phyloP scores from a whole-genome alignment of 2,797 vertebrate genomes.

The Pangasius sanitwongsei region DNA sequence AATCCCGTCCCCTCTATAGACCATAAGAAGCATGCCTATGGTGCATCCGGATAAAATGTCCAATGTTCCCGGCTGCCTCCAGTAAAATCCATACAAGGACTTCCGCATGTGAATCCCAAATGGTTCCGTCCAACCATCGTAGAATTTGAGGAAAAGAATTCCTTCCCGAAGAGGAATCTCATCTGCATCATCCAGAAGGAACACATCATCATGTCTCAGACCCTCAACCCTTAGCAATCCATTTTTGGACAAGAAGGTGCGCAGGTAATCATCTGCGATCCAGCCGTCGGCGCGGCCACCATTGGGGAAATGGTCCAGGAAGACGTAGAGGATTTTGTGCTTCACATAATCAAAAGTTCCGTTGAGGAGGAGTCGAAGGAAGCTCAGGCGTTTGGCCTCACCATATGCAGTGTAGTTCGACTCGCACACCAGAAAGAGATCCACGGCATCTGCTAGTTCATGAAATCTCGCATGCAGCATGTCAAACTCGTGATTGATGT shows the following conservation, averaged over 20 bases:
- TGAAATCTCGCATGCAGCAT: slow-evolving; percentile 83
- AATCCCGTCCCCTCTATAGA: slow-evolving; percentile 82
- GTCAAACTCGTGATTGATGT: slow-evolving; percentile 88
- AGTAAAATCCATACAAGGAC: slow-evolving; percentile 86
- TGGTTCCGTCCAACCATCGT: slow-evolving; percentile 84
- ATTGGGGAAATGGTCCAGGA: slow-evolving; percentile 83
- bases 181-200: slow-evolving; percentile 84
- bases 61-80: slow-evolving; percentile 85
- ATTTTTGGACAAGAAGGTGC: slow-evolving; percentile 81
- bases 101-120: slow-evolving; percentile 87
- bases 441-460: slow-evolving; percentile 80
- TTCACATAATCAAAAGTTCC: slow-evolving; percentile 83
- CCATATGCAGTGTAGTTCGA: slow-evolving; percentile 87
- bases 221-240: slow-evolving; percentile 78
- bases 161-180: slow-evolving; percentile 83
- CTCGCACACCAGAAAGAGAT: slow-evolving; percentile 84
- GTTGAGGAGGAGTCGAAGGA: slow-evolving; percentile 79
- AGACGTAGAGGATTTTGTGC: slow-evolving; percentile 84
- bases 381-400: slow-evolving; percentile 76
- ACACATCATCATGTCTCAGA: slow-evolving; percentile 78
- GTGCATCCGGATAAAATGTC: slow-evolving; percentile 85
- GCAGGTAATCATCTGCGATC: slow-evolving; percentile 86
- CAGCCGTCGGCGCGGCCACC: slow-evolving; percentile 82
- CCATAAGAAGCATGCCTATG: slow-evolving; percentile 78
- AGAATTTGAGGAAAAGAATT: slow-evolving; percentile 85